These are phyloP conservation scores for Microtus ochrogaster DNA, from an alignment of 2,113 vertebrate species.

Conservation along the genomic window DNA sequence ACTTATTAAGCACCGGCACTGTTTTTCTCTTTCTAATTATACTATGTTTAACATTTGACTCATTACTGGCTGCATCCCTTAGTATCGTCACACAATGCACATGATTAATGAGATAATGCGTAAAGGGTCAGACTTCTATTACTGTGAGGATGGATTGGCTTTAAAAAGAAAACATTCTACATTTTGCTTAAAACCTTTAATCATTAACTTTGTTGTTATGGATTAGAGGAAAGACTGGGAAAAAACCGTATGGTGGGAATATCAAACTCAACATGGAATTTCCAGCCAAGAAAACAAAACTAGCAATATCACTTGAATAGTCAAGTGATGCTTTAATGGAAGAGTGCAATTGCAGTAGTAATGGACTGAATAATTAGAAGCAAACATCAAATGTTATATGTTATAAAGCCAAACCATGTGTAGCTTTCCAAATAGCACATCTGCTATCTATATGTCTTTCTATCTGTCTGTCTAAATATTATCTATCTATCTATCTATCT, in stretches of 20 bases:
- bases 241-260: neutral
- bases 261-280: neutral
- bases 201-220: neutral
- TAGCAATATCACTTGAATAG: neutral
- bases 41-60: constrained; percentile 26
- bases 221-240: neutral
- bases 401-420: neutral
- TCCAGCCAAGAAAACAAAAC: neutral
- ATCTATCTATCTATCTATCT: neutral
- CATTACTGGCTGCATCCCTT: neutral
- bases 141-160: neutral
- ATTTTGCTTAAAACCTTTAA: neutral
- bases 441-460: neutral
- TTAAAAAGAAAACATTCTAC: constrained; percentile 4
- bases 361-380: neutral
- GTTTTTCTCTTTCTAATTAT: neutral
- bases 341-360: neutral
- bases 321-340: neutral
- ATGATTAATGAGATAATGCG: constrained; percentile 38
- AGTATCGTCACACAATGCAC: neutral
- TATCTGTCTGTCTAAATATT: neutral
- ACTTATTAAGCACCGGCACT: neutral
- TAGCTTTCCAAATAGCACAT: neutral
- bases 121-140: neutral
- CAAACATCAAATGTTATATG: neutral